A percentile compares a stretch with the other conserved stretches of the same genome.
These are phyloP conservation scores for Drosophila heteroneura DNA, from an alignment of 2,888 invertebrate species.

Conservation along the genomic window DNA sequence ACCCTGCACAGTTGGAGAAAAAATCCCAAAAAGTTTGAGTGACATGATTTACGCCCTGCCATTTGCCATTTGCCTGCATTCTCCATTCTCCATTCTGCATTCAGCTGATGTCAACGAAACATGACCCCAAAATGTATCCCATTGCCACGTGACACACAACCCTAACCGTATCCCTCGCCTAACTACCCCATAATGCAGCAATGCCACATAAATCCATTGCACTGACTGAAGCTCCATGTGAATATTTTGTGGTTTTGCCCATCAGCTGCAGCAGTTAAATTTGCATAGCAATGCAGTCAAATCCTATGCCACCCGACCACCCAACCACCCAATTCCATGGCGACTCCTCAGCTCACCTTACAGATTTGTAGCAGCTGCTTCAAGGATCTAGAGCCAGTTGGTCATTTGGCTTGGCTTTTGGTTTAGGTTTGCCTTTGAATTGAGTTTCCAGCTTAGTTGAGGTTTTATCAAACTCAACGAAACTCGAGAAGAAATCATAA, in stretches of 20 bases:
- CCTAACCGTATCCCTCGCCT: neutral
- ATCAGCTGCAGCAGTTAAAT: slow-evolving; percentile 32
- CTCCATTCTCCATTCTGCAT: slow-evolving; percentile 26
- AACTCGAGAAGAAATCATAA: neutral
- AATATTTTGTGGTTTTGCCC: slow-evolving; percentile 40
- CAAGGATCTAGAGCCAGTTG: slow-evolving; percentile 8
- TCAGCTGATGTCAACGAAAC: slow-evolving; percentile 57
- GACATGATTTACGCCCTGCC: slow-evolving; percentile 56
- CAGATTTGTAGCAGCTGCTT: slow-evolving; percentile 25
- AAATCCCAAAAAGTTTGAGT: slow-evolving; percentile 7
- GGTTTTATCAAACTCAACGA: neutral
- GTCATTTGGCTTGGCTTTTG: neutral
- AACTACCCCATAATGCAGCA: slow-evolving; percentile 1
- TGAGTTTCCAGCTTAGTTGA: neutral
- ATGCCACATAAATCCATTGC: slow-evolving; percentile 45
- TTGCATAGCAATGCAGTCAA: slow-evolving; percentile 58
- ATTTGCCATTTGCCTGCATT: slow-evolving; percentile 23
- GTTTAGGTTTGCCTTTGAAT: neutral
- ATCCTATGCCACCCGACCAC: neutral
- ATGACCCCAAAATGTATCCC: slow-evolving; percentile 67
- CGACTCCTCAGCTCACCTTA: neutral
- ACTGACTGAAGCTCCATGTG: slow-evolving; percentile 19
- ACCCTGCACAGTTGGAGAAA: slow-evolving; percentile 1
- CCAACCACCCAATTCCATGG: neutral
- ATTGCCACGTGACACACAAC: slow-evolving; percentile 4